Conservation (phyloP, 2,888 invertebrate genomes). For the Dinocampus coccinellae region DNA sequence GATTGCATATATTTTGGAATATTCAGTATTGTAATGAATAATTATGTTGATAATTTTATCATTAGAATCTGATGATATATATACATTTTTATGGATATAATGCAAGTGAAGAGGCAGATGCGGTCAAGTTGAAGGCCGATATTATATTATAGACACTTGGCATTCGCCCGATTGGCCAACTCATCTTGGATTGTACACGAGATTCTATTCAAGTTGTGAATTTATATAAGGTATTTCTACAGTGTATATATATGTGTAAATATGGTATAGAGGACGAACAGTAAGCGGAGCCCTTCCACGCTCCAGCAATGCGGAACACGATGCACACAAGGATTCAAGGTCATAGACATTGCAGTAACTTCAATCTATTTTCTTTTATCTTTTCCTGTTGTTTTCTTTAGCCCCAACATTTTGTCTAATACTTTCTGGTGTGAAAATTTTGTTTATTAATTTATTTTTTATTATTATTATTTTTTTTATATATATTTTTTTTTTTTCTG, state of each 20-base stretch:
- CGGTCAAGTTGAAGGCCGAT: slow-evolving; percentile 65
- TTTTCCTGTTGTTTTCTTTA: slow-evolving; percentile 30
- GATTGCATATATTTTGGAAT: slow-evolving; percentile 28
- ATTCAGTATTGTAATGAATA: not conserved
- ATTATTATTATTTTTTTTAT: slow-evolving; percentile 15
- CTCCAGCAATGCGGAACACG: slow-evolving; percentile 59
- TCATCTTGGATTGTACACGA: not conserved
- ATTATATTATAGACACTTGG: slow-evolving; percentile 11
- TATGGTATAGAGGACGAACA: not conserved
- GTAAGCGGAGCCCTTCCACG: slow-evolving; percentile 43
- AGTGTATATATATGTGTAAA: not conserved
- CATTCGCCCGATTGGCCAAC: not conserved
- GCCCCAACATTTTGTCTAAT: not conserved
- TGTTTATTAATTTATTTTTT: too few species aligned
- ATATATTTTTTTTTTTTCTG: too few species aligned
- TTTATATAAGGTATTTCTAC: slow-evolving; percentile 9
- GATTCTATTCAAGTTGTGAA: not conserved
- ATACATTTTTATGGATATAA: not conserved
- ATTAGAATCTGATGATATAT: too few species aligned
- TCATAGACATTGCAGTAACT: slow-evolving; percentile 40
- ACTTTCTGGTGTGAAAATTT: too few species aligned
- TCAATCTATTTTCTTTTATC: slow-evolving; percentile 30
- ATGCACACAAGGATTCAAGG: slow-evolving; percentile 47
- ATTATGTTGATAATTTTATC: too few species aligned
- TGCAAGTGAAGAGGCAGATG: slow-evolving; percentile 43